phyloP scores from a whole-genome alignment of 1,140 invertebrate species.

The Argopecten irradians region DNA sequence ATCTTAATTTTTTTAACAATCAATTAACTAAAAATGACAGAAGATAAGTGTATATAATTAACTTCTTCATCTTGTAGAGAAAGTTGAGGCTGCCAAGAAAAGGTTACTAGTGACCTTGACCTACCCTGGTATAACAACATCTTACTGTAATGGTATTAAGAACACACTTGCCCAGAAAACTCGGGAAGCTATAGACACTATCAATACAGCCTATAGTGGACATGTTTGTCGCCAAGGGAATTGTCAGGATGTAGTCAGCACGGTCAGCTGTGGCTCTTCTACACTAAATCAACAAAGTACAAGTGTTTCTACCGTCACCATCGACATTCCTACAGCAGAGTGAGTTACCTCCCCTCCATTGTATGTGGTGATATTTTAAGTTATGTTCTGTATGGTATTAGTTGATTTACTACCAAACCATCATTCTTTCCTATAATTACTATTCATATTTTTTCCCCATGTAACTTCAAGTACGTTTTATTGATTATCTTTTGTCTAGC shows the following conservation, averaged over 20 bases:
- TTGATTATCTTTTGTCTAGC: too few relatives aligned
- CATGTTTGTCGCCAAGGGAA: conserved; percentile 40
- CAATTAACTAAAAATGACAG: too few relatives aligned
- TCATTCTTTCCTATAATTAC: too few relatives aligned
- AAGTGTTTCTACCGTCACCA: background rate
- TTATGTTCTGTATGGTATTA: background rate
- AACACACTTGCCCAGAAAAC: conserved; percentile 24
- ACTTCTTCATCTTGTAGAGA: background rate
- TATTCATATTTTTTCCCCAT: too few relatives aligned
- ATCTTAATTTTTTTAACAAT: too few relatives aligned
- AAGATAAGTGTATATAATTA: too few relatives aligned
- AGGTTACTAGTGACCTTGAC: conserved; percentile 30
- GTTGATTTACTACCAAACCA: too few relatives aligned
- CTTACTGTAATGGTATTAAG: conserved; percentile 44
- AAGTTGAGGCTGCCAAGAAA: conserved; percentile 13
- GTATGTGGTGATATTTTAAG: background rate
- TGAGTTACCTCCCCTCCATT: conserved; percentile 35
- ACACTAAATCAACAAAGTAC: background rate
- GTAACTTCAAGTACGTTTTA: too few relatives aligned
- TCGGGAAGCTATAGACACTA: background rate
- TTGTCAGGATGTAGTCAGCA: conserved; percentile 50
- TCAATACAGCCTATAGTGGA: conserved; percentile 30
- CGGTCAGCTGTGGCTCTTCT: conserved; percentile 37
- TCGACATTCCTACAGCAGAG: conserved; percentile 34
- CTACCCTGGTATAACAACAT: conserved; percentile 44